Evolutionary conservation across 2,113 vertebrate genomes (phyloP), one percentile per base, ranked within the genome.

Genomic region (Theristicus caerulescens): DNA sequence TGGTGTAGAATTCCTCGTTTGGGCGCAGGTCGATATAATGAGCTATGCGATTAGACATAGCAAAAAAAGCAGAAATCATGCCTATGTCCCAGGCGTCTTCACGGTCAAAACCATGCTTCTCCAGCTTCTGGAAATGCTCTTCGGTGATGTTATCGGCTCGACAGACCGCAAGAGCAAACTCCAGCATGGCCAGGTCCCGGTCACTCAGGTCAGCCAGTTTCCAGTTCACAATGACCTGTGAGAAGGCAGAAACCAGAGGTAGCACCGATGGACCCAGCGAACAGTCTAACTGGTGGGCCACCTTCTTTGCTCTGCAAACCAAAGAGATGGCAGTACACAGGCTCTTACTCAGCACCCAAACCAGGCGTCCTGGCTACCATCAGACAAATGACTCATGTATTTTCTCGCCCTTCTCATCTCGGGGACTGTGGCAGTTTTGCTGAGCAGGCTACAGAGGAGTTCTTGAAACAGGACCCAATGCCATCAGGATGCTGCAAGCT

Each of bases 61-160:
- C 98, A 65, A 99, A 99, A 92, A 99, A 99, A 26, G 98, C 98
- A 27, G 98, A 78, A 54, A 99, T 98, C 83, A 98, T 95, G n/a
- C 97, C 98, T 32, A 99, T 99, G 95, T 99, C 99, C 99, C 98
- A 99, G 58, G 98, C 98, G 7, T 99, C 98, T 91, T 99, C 99
- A 5, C 76, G 94, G 86, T 98, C 98, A 70, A 99, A 99, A 14
- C 98, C 98, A 1, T 98, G 98, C 22, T 96, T 94, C 93, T 99
- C 97, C 57, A 99, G 95, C 47, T 98, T 95, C 91, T 87, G 94
- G 72, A 99, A 98, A 78, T 98, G 98, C 83, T 98, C 89, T 16
- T 99, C 98, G 7, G 98, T 98, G 89, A 99, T 97, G 58, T 98
- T 98, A 34, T 99, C 98, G 7, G 97, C 95, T 46, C 94, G 97